Conservation (phyloP, 2,797 vertebrate species). For the Sandelia bainsii region DNA sequence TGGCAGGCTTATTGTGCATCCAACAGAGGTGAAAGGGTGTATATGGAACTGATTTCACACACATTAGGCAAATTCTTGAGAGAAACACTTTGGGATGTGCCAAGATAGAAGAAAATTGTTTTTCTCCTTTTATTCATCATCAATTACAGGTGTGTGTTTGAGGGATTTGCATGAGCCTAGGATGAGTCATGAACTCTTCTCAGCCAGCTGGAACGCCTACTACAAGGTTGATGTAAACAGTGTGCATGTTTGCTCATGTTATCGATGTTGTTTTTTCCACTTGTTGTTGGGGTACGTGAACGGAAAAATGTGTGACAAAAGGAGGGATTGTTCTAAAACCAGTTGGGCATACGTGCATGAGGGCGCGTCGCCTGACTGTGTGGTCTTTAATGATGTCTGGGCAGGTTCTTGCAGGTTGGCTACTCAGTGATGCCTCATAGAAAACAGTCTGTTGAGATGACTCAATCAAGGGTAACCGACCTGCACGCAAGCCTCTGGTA, state of each 20-base stretch:
- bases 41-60: conserved; percentile 64
- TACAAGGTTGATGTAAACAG: conserved; percentile 29
- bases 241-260: conserved; percentile 68
- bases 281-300: conserved; percentile 50
- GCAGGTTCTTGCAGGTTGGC: conserved; percentile 75
- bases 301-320: conserved; percentile 49
- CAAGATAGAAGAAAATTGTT: conserved; percentile 44
- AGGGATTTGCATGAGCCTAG: conserved; percentile 54
- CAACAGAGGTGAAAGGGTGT: conserved; percentile 60
- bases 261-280: conserved; percentile 47
- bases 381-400: conserved; percentile 63
- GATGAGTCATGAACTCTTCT: conserved; percentile 64
- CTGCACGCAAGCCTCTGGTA: conserved; percentile 71
- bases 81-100: conserved; percentile 39
- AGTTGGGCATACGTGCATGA: conserved; percentile 36
- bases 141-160: conserved; percentile 66
- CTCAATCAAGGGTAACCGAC: conserved; percentile 73
- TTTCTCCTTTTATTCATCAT: conserved; percentile 57
- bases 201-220: conserved; percentile 59
- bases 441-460: conserved; percentile 75
- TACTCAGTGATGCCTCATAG: conserved; percentile 38
- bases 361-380: conserved; percentile 61
- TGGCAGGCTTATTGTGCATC: conserved; percentile 42
- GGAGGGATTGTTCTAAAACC: conserved; percentile 56
- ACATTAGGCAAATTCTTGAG: conserved; percentile 56